These are phyloP conservation scores for Orchesella cincta DNA, from an alignment of 1,140 invertebrate species.

Conservation along the genomic window DNA sequence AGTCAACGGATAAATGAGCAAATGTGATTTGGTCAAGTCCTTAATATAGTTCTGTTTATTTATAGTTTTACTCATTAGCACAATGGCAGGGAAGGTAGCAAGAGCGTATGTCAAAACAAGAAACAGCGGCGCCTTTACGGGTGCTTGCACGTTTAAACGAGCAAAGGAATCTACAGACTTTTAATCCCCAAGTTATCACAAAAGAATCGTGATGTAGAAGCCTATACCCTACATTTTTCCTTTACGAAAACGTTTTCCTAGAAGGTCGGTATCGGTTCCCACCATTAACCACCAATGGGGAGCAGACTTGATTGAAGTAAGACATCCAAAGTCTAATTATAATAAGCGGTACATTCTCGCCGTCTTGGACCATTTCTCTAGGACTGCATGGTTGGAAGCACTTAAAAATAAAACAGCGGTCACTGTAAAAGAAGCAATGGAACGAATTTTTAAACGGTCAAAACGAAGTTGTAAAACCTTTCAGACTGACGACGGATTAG, in stretches of 20 bases:
- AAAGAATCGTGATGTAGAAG: background rate
- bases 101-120: background rate
- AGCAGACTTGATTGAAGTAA: slow-evolving; percentile 33
- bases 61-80: too few relatives aligned
- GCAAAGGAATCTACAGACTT: background rate
- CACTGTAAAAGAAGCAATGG: background rate
- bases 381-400: background rate
- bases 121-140: background rate
- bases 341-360: slow-evolving; percentile 20
- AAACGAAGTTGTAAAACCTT: background rate
- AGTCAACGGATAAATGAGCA: background rate
- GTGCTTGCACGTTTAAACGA: background rate
- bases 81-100: background rate
- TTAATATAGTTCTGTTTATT: too few relatives aligned
- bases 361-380: slow-evolving; percentile 18
- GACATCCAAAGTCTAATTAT: slow-evolving; percentile 23
- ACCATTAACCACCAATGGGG: slow-evolving; percentile 24
- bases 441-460: background rate
- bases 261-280: background rate
- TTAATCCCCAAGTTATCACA: background rate
- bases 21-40: background rate
- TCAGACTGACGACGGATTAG: background rate
- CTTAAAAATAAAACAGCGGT: slow-evolving; percentile 22
- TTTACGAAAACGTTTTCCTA: background rate
- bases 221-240: background rate